phyloP scores from a whole-genome alignment of 2,113 vertebrate genomes.

The Gadus chalcogrammus region DNA sequence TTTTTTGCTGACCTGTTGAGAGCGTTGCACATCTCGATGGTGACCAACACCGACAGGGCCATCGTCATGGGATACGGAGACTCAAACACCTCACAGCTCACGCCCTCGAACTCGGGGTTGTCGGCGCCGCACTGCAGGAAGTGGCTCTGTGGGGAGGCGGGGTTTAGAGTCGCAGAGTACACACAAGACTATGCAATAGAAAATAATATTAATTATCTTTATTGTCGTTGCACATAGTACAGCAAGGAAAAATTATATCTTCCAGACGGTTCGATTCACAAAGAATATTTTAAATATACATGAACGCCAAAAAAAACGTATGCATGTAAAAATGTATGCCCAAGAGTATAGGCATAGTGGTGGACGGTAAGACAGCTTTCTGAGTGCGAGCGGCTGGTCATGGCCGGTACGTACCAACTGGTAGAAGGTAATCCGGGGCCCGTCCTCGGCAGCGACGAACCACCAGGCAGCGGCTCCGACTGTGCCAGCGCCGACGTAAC shows the following conservation, averaged over 20 bases:
- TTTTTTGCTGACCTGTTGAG: conserved; percentile 88
- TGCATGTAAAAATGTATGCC: no score
- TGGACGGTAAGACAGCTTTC: background rate
- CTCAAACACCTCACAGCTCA: conserved; percentile 91
- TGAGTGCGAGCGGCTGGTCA: background rate
- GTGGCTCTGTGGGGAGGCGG: conserved; percentile 78
- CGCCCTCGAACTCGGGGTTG: conserved; percentile 82
- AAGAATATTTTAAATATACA: no score
- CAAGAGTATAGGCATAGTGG: background rate
- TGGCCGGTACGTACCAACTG: conserved; percentile 80
- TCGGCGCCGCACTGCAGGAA: conserved; percentile 95
- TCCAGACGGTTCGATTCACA: no score
- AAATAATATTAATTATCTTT: no score
- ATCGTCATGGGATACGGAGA: conserved; percentile 98
- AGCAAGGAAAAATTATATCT: no score
- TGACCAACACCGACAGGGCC: conserved; percentile 96
- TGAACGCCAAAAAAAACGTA: no score
- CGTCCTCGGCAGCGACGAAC: conserved; percentile 97
- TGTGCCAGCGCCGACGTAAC: conserved; percentile 93
- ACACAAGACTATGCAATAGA: no score
- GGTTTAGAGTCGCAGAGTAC: no score
- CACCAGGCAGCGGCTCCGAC: conserved; percentile 98
- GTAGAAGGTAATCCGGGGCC: conserved; percentile 89
- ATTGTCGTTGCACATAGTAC: no score
- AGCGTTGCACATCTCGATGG: conserved; percentile 99